Base-by-base conservation (phyloP, 1,140 invertebrate species). In the Gryllus bimaculatus region DNA sequence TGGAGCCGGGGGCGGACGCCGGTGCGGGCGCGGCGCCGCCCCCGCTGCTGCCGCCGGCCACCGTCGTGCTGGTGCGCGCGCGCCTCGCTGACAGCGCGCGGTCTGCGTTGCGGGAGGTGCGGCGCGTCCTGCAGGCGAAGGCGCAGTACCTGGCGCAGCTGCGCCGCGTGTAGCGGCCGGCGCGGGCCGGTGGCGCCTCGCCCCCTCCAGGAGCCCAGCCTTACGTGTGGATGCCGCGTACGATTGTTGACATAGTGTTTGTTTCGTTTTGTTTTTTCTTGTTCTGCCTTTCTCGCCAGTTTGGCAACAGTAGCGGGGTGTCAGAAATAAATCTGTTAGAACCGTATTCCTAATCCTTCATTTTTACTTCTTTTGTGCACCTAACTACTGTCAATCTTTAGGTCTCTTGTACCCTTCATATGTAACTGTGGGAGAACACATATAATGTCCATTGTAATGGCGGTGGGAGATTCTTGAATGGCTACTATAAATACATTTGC, bases 91-190 rank as follows among this genome's bases (percentile, higher is more conserved):
- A 73, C 39, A 77, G 79, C 8, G 49, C 49, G 8, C 8, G 8
- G 7, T 15, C 48, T 15, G 76, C 79, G 73, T 74, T 79, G 12
- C 48, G 79, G 13, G 79, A 79, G 76, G 13, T 79, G 47, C 75
- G 79, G 48, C 75, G 75, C 15, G 47, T 79, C 13, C 75, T 79
- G 20, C 79, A 77, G 21, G 10, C 21, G 15, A 79, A 79, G 49
- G 21, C 47, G 73, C 76, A 79, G 54, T 79, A 79, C 66, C 48
- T 79, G 48, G 18, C 48, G 10, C 10, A 10, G 10, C 54, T 66
- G 54, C 54, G 54, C 0, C 54, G 18, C 10, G 54, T 66, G 54
- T 66, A 66, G 54, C 54, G 54, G 26, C 26, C 26, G 26, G 26
- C 26, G 26, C 26, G 26, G 26, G 26, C 26, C 26, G 26, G 26